These are phyloP conservation scores for Armadillidium nasatum DNA, from an alignment of 1,140 invertebrate species.

Conservation along the genomic window DNA sequence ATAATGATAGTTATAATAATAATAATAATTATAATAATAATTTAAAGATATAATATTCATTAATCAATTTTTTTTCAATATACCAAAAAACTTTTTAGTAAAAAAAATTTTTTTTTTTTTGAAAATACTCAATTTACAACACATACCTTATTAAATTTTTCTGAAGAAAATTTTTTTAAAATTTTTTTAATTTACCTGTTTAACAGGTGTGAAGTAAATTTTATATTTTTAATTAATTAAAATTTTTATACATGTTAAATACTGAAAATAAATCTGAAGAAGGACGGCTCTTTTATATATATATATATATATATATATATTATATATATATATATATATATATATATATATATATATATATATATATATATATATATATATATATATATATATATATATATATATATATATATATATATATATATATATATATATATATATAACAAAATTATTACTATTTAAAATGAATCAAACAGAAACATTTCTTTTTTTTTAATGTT, in stretches of 20 bases:
- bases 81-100: too few relatives aligned
- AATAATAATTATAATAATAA: too few relatives aligned
- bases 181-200: background rate
- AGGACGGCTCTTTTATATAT: background rate
- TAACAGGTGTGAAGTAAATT: background rate
- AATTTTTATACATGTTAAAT: too few relatives aligned
- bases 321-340: background rate
- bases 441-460: background rate
- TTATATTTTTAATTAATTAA: background rate
- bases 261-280: too few relatives aligned
- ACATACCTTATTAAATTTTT: background rate
- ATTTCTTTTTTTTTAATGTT: background rate
- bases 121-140: background rate
- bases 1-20: too few relatives aligned
- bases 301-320: background rate
- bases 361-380: constrained; percentile 2
- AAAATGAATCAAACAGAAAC: background rate
- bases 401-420: constrained; percentile 15
- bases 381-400: constrained; percentile 2
- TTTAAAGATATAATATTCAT: too few relatives aligned
- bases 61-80: too few relatives aligned
- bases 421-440: constrained; percentile 1
- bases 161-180: background rate
- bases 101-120: too few relatives aligned
- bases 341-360: constrained; percentile 7